Percentiles rank a stretch among this genome's conserved stretches.
Evolutionary conservation across 1,140 invertebrate genomes (phyloP).

Genomic region (Diachasmimorpha longicaudata): DNA sequence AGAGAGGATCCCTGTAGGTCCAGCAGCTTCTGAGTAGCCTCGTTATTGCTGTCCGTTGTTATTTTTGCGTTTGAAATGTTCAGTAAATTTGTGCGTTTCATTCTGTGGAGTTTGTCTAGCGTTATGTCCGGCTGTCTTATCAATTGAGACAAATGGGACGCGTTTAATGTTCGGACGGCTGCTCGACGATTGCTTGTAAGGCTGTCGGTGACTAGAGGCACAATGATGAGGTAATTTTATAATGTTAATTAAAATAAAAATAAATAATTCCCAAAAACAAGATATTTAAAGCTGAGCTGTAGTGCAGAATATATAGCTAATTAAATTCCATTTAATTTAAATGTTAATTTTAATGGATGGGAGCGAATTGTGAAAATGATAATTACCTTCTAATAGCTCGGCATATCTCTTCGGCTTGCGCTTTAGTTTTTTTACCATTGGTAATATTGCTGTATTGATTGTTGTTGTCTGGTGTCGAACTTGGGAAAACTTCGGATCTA

Average conservation of each 20-base stretch:
- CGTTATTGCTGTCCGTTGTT: constrained; percentile 36
- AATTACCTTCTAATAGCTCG: constrained; percentile 63
- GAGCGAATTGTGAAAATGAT: neutral
- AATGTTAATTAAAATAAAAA: no score
- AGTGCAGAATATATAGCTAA: no score
- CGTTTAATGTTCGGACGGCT: constrained; percentile 68
- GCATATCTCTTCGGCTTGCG: constrained; percentile 55
- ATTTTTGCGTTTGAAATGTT: constrained; percentile 48
- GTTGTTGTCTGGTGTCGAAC: constrained; percentile 32
- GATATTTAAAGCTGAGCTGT: no score
- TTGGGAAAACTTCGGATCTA: constrained; percentile 24
- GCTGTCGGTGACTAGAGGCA: constrained; percentile 66
- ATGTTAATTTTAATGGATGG: no score
- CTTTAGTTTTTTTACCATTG: constrained; percentile 46
- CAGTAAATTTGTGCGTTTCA: constrained; percentile 27
- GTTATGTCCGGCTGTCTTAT: constrained; percentile 65
- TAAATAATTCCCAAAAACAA: no score
- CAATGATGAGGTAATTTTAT: no score
- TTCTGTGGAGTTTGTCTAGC: constrained; percentile 65
- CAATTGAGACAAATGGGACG: constrained; percentile 69
- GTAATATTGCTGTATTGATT: constrained; percentile 27
- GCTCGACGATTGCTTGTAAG: constrained; percentile 69
- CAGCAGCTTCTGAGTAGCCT: neutral
- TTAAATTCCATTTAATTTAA: no score
- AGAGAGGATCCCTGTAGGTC: neutral